Percentiles rank a stretch among this genome's conserved stretches.
These are phyloP conservation scores for Drosophila lacicola DNA, from an alignment of 2,888 invertebrate species.

Conservation along the genomic window DNA sequence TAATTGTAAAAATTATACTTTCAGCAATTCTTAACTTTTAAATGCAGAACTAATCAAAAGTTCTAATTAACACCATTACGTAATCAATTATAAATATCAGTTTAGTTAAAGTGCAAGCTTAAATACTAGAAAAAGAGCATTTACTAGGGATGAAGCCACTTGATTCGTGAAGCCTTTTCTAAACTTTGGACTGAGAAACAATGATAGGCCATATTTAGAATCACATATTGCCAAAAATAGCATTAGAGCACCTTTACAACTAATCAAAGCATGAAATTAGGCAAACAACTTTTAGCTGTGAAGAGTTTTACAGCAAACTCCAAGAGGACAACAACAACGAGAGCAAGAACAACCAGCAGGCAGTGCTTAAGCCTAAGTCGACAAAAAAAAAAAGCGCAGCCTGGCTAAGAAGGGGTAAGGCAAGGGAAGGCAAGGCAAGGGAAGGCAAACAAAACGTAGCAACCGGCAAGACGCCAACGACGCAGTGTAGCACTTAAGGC, in stretches of 20 bases:
- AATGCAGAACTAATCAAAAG: too few species aligned
- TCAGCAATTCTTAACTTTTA: too few species aligned
- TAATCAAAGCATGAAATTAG: slow-evolving; percentile 80
- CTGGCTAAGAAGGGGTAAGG: slow-evolving; percentile 15
- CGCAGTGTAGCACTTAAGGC: slow-evolving; percentile 57
- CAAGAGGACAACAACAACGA: slow-evolving; percentile 35
- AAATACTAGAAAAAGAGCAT: too few species aligned
- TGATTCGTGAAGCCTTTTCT: too few species aligned
- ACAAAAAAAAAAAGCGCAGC: slow-evolving; percentile 61
- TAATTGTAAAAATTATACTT: too few species aligned
- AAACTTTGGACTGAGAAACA: neutral
- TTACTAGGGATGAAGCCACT: too few species aligned
- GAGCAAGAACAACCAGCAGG: slow-evolving; percentile 6
- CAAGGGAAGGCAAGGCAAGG: slow-evolving; percentile 7
- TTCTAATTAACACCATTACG: too few species aligned
- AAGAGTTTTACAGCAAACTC: slow-evolving; percentile 32
- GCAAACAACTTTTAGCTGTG: slow-evolving; percentile 59
- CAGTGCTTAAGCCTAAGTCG: slow-evolving; percentile 42
- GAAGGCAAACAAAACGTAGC: slow-evolving; percentile 44
- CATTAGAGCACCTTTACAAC: slow-evolving; percentile 34
- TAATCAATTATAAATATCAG: too few species aligned
- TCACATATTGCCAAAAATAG: neutral
- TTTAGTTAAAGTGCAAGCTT: too few species aligned
- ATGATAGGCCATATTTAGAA: neutral
- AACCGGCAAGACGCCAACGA: slow-evolving; percentile 45